These are phyloP conservation scores for Palythoa grandiflora DNA, from an alignment of 92 coral and sea anemone genomes.

Conservation along the genomic window DNA sequence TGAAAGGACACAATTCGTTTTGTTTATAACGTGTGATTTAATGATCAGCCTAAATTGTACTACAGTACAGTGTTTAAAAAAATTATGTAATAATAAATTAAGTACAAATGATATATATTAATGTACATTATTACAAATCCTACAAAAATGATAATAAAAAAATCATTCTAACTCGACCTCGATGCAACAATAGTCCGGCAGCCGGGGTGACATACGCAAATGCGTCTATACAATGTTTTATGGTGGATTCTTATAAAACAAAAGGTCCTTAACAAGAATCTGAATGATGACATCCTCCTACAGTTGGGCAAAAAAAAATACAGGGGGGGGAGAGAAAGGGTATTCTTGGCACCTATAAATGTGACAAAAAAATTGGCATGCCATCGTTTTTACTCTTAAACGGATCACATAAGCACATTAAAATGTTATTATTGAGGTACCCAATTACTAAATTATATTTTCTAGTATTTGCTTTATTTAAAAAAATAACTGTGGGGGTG, in stretches of 20 bases:
- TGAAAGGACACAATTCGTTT: constrained; percentile 12
- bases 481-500: background rate
- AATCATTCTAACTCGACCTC: background rate
- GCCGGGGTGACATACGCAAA: constrained; percentile 13
- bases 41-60: constrained; percentile 8
- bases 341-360: too few relatives aligned
- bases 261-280: constrained; percentile 25
- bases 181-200: background rate
- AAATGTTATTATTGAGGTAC: background rate
- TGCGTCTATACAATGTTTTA: constrained; percentile 27
- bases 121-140: background rate
- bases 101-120: constrained; percentile 7
- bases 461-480: background rate
- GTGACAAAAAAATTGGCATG: too few relatives aligned
- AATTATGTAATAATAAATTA: constrained; percentile 1
- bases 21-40: constrained; percentile 11
- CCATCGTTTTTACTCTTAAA: background rate
- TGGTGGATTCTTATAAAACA: constrained; percentile 28
- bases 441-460: background rate
- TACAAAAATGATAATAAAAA: background rate
- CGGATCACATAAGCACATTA: too few relatives aligned
- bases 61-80: background rate
- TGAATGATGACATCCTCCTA: constrained; percentile 36
- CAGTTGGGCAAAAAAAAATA: constrained; percentile 16
- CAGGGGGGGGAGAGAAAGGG: background rate